Evolutionary conservation across 2,888 invertebrate genomes (phyloP), one percentile per base, ranked within the genome.

Genomic region (Blastobasis adustella): DNA sequence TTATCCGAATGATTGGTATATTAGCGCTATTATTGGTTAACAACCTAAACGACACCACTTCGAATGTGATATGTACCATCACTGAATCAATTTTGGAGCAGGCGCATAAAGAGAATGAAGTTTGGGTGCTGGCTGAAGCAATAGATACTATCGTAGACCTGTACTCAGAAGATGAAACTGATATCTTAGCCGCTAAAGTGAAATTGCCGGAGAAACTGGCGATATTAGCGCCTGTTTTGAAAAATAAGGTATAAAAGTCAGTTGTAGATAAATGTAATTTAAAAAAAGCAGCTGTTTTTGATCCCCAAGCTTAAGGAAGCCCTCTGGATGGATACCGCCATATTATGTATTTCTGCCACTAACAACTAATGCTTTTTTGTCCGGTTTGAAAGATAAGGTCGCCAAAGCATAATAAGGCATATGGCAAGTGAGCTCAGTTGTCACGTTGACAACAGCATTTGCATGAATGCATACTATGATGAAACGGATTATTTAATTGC

Each of bases 61-160:
- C 75, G 3, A 76, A 73, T 47, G 81, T 85, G 4, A 79, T 83
- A 60, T 75, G 76, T 49, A 72, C 74, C 5, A 90, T 92, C 47
- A 87, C 91, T 0, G 82, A 89, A 42, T 93, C 93, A 67, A 88
- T 94, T 60, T 62, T 94, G 44, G 91, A 92, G 40, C 89, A 91
- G 55, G 82, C 86, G 2, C 83, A 80, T n/a, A 89, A 90, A 62
- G 93, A 94, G 66, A 76, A 82, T 23, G 92, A 93, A 57, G 90
- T 93, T 6, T 93, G 93, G 92, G 91, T 94, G 5, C 80, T 92
- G 41, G 93, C 94, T 0, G 95, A 95, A 81, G 91, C 93, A 4
- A 71, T 95, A 43, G 95, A 95, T 68, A 91, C 93, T 0, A 68
- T 95, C 37, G 93, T 95, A 77, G 95, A 95, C 69, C 90, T 95